Evolutionary conservation across 2,888 invertebrate genomes (phyloP).

Genomic region (Oxycera nigricornis): DNA sequence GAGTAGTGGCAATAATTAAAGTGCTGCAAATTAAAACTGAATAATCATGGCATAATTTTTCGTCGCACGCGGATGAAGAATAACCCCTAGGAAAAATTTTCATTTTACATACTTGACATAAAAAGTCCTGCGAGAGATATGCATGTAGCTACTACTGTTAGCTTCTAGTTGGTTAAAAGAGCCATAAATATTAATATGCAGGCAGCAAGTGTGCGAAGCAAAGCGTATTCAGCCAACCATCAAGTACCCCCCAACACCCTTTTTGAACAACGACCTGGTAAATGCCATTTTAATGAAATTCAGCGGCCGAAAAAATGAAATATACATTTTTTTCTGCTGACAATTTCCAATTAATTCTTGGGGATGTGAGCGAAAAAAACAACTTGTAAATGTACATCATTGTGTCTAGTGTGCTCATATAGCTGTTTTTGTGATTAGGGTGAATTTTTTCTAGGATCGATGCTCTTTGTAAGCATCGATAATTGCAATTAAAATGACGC

Average conservation of each 20-base stretch:
- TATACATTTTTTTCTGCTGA: conserved; percentile 42
- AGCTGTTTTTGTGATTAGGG: too few species aligned
- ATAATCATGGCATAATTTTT: neutral
- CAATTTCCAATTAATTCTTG: conserved; percentile 47
- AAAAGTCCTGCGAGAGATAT: conserved; percentile 6
- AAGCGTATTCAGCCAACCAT: neutral
- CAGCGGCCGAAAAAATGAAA: conserved; percentile 32
- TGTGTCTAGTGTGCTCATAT: too few species aligned
- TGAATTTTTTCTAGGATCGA: too few species aligned
- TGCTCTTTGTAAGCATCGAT: too few species aligned
- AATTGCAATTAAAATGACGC: too few species aligned
- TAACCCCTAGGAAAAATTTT: neutral
- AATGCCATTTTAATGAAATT: conserved; percentile 41
- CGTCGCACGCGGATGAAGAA: neutral
- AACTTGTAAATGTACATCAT: too few species aligned
- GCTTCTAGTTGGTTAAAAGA: conserved; percentile 27
- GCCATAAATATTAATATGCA: conserved; percentile 36
- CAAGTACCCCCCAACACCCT: conserved; percentile 6
- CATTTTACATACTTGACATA: conserved; percentile 6
- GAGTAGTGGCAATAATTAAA: neutral
- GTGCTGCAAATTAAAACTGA: neutral
- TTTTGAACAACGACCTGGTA: conserved; percentile 35
- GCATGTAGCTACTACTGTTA: neutral
- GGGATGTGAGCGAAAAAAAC: conserved; percentile 8
- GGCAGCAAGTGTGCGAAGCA: neutral